Base-by-base conservation (phyloP, 2,888 invertebrate genomes). In the Trachelus stipa region DNA sequence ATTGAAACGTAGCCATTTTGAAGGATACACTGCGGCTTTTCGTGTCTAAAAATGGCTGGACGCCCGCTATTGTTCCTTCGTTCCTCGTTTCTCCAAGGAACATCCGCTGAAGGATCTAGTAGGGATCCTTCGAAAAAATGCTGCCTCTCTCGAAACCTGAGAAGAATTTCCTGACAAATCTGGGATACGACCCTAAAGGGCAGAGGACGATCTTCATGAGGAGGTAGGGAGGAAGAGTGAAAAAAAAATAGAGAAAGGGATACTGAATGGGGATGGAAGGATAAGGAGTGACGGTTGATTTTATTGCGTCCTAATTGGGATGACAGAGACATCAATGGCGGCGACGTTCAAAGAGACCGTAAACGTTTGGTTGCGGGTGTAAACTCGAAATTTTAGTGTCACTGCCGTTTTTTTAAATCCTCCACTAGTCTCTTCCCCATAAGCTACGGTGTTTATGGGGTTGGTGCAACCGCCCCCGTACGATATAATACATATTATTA, bases 311-410 rank as follows among this genome's bases (percentile, higher is more conserved):
- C 90, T 91, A 91, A 91, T 91, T 91, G 89, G 89, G 89, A 90
- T 88, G 89, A 91, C 90, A 90, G 90, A 90, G 90, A 91, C 90
- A 88, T 91, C 90, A 90, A 89, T 90, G 88, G 90, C 88, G 90
- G 89, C 86, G 80, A 73, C 80, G 83, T 81, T 89, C 86, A 88
- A 88, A 89, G 87, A 81, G 83, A 84, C 84, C 85, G 84, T 87
- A 88, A 89, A 88, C 80, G 85, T 89, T 87, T 88, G 85, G 87
- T 71, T 87, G 88, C 85, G 88, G 88, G 87, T 91, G 88, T 91
- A 91, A 90, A 91, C 87, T 89, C 83, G 71, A 85, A 84, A 90
- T 89, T 91, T 91, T 91, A 91, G 88, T 91, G 90, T 90, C 90
- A 90, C 88, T 87, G 81, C 79, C 80, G 71, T 77, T 83, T 82